Percentiles rank a stretch among this genome's conserved stretches.
These are phyloP conservation scores for Amblyraja radiata DNA, from an alignment of 2,797 vertebrate genomes.

Conservation along the genomic window DNA sequence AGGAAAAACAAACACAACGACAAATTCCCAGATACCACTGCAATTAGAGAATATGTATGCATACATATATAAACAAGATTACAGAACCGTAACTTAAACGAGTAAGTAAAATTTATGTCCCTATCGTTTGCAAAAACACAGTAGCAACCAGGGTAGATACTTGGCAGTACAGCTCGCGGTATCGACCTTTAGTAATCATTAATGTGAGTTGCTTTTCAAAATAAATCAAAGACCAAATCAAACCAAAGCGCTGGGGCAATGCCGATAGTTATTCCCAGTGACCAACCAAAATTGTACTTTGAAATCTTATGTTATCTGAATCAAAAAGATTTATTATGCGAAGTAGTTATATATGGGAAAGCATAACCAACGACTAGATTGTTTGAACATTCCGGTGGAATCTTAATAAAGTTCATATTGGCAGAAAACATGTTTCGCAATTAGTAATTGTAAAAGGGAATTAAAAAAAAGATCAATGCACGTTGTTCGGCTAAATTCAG, in stretches of 20 bases:
- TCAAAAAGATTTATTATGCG: neutral
- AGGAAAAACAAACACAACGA: constrained; percentile 16
- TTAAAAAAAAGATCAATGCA: neutral
- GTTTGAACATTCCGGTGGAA: neutral
- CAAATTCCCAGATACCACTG: constrained; percentile 18
- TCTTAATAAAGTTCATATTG: neutral
- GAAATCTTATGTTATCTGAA: neutral
- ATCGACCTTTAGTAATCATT: neutral
- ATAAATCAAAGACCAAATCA: neutral
- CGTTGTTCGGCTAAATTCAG: neutral
- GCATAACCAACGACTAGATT: neutral
- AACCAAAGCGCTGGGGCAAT: neutral
- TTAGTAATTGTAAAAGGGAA: neutral
- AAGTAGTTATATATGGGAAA: neutral
- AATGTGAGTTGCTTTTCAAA: neutral
- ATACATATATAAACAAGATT: neutral
- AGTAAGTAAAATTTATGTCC: constrained; percentile 4
- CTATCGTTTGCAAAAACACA: neutral
- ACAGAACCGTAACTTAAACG: constrained; percentile 2
- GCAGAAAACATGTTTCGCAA: neutral
- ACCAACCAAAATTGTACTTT: neutral
- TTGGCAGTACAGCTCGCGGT: neutral
- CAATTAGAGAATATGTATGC: neutral
- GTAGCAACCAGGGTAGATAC: neutral
- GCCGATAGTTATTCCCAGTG: neutral